Conservation (phyloP, 23 tunicate species). For the Trididemnum clinides region DNA sequence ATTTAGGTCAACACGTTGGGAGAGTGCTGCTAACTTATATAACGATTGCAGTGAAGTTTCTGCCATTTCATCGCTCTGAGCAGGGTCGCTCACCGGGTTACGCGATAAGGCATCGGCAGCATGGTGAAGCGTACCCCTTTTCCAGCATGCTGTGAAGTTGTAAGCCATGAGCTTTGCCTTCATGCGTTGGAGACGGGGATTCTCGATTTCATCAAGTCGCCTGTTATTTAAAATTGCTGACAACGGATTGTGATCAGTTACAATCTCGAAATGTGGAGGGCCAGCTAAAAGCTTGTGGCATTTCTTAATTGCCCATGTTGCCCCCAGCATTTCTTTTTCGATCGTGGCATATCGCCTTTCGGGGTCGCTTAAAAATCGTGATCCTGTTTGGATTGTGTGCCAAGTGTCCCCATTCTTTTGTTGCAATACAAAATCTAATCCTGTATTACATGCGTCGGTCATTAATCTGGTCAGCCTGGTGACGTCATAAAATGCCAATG, state of each 20-base stretch:
- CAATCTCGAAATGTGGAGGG: too few species aligned
- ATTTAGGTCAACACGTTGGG: neutral
- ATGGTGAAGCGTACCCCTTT: neutral
- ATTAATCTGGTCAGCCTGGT: neutral
- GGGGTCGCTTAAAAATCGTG: too few species aligned
- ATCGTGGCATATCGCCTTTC: too few species aligned
- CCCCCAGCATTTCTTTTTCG: constrained; percentile 8
- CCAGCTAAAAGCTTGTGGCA: neutral
- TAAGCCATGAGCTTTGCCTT: neutral
- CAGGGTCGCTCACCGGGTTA: too few species aligned
- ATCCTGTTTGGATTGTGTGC: constrained; percentile 5
- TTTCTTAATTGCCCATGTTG: constrained; percentile 6
- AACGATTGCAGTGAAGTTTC: too few species aligned
- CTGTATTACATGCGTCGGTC: constrained; percentile 3
- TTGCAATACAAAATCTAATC: neutral
- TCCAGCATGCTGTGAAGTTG: neutral
- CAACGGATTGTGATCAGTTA: constrained; percentile 5
- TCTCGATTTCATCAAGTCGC: constrained; percentile 2
- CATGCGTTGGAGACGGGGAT: constrained; percentile 5
- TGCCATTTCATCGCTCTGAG: neutral
- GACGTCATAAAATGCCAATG: constrained; percentile 2
- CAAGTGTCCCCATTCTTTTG: constrained; percentile 3
- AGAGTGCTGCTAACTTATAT: neutral
- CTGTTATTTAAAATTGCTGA: neutral
- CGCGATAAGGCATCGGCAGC: constrained; percentile 5